A percentile compares a stretch with the other conserved stretches of the same genome.
phyloP scores from a whole-genome alignment of 2,113 vertebrate genomes.

The Reinhardtius hippoglossoides region DNA sequence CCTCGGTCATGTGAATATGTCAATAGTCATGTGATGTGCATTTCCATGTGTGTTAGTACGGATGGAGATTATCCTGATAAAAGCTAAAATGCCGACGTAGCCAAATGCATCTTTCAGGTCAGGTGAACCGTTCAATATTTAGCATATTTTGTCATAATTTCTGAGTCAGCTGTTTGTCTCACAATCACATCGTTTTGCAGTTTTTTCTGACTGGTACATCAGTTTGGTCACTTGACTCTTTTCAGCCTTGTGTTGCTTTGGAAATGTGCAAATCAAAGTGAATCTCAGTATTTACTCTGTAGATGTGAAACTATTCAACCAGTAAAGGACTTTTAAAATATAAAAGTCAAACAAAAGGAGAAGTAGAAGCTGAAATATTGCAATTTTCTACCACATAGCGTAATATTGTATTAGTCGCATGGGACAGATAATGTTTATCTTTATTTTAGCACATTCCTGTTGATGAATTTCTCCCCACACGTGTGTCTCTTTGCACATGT shows the following conservation, averaged over 20 bases:
- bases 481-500: not conserved
- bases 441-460: not conserved
- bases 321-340: not conserved
- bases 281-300: too few species aligned
- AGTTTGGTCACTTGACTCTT: not conserved
- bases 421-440: not conserved
- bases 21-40: too few species aligned
- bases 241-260: constrained; percentile 11
- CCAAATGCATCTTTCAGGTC: too few species aligned
- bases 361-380: not conserved
- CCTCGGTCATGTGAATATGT: too few species aligned
- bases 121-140: too few species aligned
- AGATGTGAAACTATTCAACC: not conserved
- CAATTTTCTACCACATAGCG: not conserved
- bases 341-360: not conserved
- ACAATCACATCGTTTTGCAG: not conserved
- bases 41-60: too few species aligned
- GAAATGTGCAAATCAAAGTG: constrained; percentile 1
- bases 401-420: not conserved
- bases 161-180: not conserved
- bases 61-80: too few species aligned
- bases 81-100: not conserved
- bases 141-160: not conserved
- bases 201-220: not conserved
- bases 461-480: not conserved